Percentiles rank a stretch among this genome's conserved stretches.
These are phyloP conservation scores for Phortica magna DNA, from an alignment of 2,888 invertebrate species.

Conservation along the genomic window DNA sequence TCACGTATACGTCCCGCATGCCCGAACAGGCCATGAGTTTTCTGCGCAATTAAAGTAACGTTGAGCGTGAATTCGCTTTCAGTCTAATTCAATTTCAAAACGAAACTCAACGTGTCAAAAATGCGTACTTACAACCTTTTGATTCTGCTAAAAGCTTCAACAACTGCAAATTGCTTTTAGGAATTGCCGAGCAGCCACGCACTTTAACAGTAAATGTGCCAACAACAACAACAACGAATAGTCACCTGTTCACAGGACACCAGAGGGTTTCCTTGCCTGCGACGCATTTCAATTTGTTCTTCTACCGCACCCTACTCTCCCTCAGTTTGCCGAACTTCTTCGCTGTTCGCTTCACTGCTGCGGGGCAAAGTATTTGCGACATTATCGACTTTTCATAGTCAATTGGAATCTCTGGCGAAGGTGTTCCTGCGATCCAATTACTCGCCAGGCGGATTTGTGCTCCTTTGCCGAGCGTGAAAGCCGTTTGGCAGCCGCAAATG, in stretches of 20 bases:
- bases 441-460: background rate
- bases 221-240: background rate
- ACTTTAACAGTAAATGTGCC: slow-evolving; percentile 6
- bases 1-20: too few relatives aligned
- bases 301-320: too few relatives aligned
- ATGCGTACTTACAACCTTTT: slow-evolving; percentile 54
- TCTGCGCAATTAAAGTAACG: background rate
- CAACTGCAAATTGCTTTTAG: slow-evolving; percentile 71
- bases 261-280: background rate
- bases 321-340: too few relatives aligned
- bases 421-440: background rate
- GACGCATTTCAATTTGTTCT: too few relatives aligned
- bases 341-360: background rate
- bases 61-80: slow-evolving; percentile 21
- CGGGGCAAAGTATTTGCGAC: background rate
- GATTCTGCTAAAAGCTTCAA: slow-evolving; percentile 73
- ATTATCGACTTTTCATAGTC: background rate
- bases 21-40: too few relatives aligned
- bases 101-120: slow-evolving; percentile 63
- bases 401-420: background rate
- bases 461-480: background rate
- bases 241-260: slow-evolving; percentile 45
- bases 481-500: background rate
- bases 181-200: slow-evolving; percentile 52
- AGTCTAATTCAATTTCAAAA: slow-evolving; percentile 68